Evolutionary conservation across 2,888 invertebrate species (phyloP).

Genomic region (Globia sparganii): DNA sequence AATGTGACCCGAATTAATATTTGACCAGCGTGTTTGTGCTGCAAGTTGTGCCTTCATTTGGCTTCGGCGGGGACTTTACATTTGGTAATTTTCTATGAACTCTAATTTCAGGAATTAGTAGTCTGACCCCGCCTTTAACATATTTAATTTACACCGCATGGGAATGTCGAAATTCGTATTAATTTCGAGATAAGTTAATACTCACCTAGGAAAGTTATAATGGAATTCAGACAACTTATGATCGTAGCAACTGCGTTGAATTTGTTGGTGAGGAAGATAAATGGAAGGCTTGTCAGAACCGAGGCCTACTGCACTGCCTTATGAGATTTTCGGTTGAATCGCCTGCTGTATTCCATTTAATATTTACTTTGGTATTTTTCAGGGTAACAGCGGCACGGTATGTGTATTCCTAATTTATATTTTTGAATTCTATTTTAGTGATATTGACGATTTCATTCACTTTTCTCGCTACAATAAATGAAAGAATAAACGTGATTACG

Average conservation of each 20-base stretch:
- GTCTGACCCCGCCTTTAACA: slow-evolving; percentile 73
- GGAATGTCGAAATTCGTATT: slow-evolving; percentile 70
- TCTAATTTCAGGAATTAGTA: slow-evolving; percentile 81
- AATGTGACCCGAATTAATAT: slow-evolving; percentile 90
- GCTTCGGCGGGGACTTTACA: slow-evolving; percentile 76
- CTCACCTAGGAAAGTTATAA: slow-evolving; percentile 61
- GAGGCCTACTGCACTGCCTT: slow-evolving; percentile 50
- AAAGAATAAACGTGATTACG: neutral
- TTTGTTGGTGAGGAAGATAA: slow-evolving; percentile 58
- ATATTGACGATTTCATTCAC: neutral
- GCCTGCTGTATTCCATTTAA: slow-evolving; percentile 9
- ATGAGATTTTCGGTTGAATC: slow-evolving; percentile 34
- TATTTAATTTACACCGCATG: slow-evolving; percentile 73
- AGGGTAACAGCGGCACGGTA: neutral
- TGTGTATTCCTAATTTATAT: neutral
- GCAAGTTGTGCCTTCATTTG: slow-evolving; percentile 82
- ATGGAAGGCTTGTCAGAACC: slow-evolving; percentile 51
- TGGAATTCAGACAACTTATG: slow-evolving; percentile 61
- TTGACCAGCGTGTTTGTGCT: slow-evolving; percentile 82
- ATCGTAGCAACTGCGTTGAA: slow-evolving; percentile 49
- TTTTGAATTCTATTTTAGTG: neutral
- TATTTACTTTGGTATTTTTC: neutral
- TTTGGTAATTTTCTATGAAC: slow-evolving; percentile 82
- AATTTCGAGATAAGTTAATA: slow-evolving; percentile 65
- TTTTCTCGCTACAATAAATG: neutral